phyloP scores from a whole-genome alignment of 2,797 vertebrate genomes.

The Delichon dasypus region DNA sequence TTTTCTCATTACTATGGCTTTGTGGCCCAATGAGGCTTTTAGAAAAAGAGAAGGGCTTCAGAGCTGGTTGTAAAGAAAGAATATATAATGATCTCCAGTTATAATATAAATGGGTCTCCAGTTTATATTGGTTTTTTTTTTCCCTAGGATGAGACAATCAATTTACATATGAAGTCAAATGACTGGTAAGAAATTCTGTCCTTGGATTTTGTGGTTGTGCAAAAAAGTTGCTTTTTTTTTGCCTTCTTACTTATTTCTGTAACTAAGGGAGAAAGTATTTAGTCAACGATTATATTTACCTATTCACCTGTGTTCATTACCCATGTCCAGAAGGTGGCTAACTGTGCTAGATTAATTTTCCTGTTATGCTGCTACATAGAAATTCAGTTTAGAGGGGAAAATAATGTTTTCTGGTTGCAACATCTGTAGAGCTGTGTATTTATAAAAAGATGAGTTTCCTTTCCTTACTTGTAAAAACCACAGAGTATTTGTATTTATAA shows the following conservation, averaged over 20 bases:
- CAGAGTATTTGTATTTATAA: not conserved
- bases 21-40: not conserved
- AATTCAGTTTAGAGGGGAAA: not conserved
- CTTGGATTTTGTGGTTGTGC: not conserved
- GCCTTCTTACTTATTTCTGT: not conserved
- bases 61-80: not conserved
- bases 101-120: no score
- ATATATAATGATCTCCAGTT: not conserved
- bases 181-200: conserved; percentile 62
- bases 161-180: conserved; percentile 53
- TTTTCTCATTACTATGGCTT: not conserved
- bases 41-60: not conserved
- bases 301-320: not conserved
- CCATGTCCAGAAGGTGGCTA: not conserved
- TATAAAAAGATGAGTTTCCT: not conserved
- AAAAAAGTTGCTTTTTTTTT: not conserved
- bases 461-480: not conserved
- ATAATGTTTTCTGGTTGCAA: not conserved
- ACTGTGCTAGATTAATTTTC: not conserved
- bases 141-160: conserved; percentile 40
- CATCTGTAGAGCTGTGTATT: not conserved
- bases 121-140: not conserved
- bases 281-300: not conserved
- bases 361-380: not conserved
- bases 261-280: not conserved